Conservation (phyloP, 1,140 invertebrate species). For the Drosophila athabasca region DNA sequence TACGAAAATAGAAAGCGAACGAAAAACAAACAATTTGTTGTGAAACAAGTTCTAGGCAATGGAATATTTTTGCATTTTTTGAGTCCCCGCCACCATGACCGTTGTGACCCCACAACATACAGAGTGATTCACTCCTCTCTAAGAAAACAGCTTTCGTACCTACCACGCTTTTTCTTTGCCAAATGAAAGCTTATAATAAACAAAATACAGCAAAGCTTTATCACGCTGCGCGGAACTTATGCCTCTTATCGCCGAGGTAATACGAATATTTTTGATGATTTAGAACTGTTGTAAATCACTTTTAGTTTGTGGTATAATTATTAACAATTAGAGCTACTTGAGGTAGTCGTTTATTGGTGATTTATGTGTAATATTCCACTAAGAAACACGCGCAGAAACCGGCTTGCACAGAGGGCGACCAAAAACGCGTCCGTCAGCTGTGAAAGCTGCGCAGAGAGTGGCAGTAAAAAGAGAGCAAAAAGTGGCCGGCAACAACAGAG, state of each 20-base stretch:
- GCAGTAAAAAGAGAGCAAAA: not conserved
- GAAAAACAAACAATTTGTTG: no score
- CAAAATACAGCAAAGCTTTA: conserved; percentile 56
- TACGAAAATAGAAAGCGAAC: no score
- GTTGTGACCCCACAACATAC: not conserved
- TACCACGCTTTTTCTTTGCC: conserved; percentile 40
- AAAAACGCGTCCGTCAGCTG: conserved; percentile 62
- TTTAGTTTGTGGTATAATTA: conserved; percentile 13
- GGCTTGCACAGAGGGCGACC: conserved; percentile 41
- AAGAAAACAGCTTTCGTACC: conserved; percentile 11
- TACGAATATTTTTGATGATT: conserved; percentile 22
- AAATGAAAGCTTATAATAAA: conserved; percentile 40
- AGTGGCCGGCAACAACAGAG: conserved; percentile 23
- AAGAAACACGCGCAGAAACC: conserved; percentile 23
- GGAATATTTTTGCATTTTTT: no score
- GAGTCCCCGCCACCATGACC: not conserved
- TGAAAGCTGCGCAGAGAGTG: conserved; percentile 52
- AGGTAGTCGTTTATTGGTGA: not conserved
- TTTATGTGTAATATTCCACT: not conserved
- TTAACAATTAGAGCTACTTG: conserved; percentile 1
- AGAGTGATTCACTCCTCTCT: not conserved
- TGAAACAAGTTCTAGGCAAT: no score
- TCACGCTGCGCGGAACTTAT: not conserved
- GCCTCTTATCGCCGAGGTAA: conserved; percentile 15
- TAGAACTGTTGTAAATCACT: conserved; percentile 21